These are phyloP conservation scores for Macrotus californicus DNA, from an alignment of 2,113 vertebrate genomes.

Conservation along the genomic window DNA sequence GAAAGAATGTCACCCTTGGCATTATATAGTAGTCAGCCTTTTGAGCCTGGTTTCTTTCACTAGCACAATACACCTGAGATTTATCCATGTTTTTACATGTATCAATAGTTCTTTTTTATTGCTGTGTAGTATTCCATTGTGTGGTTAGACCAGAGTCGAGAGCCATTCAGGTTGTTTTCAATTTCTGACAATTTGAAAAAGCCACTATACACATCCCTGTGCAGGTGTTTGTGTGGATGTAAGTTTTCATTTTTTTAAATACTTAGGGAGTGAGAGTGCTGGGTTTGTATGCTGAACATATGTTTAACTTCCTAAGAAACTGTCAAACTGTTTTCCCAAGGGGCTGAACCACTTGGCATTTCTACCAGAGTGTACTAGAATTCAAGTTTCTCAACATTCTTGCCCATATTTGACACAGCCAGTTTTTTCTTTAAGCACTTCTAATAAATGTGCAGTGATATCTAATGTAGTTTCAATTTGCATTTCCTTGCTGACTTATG, in stretches of 20 bases:
- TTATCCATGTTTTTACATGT: background rate
- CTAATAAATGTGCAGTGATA: background rate
- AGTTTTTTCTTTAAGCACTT: background rate
- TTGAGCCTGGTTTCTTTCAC: background rate
- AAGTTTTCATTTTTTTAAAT: slow-evolving; percentile 7
- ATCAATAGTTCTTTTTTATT: background rate
- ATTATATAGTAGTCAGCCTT: background rate
- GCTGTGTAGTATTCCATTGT: background rate
- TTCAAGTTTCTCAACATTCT: background rate
- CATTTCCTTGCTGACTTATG: background rate
- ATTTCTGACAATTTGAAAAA: background rate
- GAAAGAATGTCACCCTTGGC: background rate
- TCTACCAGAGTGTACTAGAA: background rate
- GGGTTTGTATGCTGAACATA: background rate
- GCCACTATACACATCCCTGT: background rate
- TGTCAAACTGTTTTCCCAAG: background rate
- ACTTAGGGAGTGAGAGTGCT: background rate
- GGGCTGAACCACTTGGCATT: background rate
- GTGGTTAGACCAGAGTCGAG: background rate
- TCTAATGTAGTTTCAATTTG: background rate
- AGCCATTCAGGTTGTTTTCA: background rate
- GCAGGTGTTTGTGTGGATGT: background rate
- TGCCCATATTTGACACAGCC: background rate
- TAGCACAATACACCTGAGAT: background rate
- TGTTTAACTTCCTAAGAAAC: slow-evolving; percentile 18